Evolutionary conservation across 1,140 invertebrate genomes (phyloP).

Genomic region (Tetramorium alpestre): DNA sequence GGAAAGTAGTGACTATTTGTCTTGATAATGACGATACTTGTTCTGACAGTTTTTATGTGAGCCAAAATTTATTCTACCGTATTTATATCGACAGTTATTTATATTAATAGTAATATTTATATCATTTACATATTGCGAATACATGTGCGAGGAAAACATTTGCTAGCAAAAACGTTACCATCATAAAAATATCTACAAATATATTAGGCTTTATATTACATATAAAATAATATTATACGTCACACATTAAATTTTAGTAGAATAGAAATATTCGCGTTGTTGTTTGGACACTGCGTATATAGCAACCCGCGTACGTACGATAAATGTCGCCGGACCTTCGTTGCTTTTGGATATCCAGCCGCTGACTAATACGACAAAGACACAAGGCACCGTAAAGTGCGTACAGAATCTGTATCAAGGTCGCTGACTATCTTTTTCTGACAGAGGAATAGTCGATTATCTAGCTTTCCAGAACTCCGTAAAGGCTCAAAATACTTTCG

Average conservation of each 20-base stretch:
- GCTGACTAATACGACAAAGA: conserved; percentile 43
- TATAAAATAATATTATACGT: background rate
- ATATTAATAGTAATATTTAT: background rate
- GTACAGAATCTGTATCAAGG: conserved; percentile 41
- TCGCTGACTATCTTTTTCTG: background rate
- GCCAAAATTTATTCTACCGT: background rate
- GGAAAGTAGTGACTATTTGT: background rate
- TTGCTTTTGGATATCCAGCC: conserved; percentile 35
- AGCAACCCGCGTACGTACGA: background rate
- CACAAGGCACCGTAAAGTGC: conserved; percentile 34
- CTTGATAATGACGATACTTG: background rate
- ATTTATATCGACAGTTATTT: conserved; percentile 11
- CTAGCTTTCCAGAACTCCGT: background rate
- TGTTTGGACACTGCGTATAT: background rate
- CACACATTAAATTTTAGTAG: background rate
- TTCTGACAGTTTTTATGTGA: background rate
- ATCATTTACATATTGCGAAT: background rate
- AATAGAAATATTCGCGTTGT: background rate
- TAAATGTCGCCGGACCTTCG: conserved; percentile 37
- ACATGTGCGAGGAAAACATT: background rate
- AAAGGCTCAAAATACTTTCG: background rate
- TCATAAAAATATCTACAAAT: background rate
- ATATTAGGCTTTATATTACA: background rate
- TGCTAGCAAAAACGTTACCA: background rate
- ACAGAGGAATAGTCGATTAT: background rate